A percentile compares a stretch with the other conserved stretches of the same genome.
These are phyloP conservation scores for Nemurella pictetii DNA, from an alignment of 2,888 invertebrate genomes.

Conservation along the genomic window DNA sequence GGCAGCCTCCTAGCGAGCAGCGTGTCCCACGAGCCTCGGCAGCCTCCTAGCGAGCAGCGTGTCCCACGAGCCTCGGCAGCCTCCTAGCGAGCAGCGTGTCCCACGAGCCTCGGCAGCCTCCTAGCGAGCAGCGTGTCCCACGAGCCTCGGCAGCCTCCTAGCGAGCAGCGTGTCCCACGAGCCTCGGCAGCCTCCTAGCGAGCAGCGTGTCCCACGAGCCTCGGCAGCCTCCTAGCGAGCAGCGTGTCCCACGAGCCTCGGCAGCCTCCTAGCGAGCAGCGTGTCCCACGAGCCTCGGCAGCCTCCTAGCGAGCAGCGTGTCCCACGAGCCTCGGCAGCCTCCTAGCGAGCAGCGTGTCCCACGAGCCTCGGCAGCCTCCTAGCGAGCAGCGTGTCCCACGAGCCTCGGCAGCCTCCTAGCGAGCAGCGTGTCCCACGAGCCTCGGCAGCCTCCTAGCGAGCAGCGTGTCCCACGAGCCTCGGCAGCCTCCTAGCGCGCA, in stretches of 20 bases:
- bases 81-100: too few relatives aligned
- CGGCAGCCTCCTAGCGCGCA: too few relatives aligned
- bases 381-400: background rate
- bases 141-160: too few relatives aligned
- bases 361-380: background rate
- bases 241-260: background rate
- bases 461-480: too few relatives aligned
- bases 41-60: too few relatives aligned
- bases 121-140: too few relatives aligned
- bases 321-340: background rate
- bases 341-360: background rate
- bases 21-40: background rate
- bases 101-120: too few relatives aligned
- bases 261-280: background rate
- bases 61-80: background rate
- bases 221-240: too few relatives aligned
- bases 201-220: too few relatives aligned
- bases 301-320: background rate
- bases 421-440: background rate
- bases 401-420: background rate
- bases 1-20: too few relatives aligned
- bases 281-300: background rate
- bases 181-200: background rate
- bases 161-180: background rate
- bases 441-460: background rate